These are phyloP conservation scores for Volucella bombylans DNA, from an alignment of 2,888 invertebrate genomes.

Conservation along the genomic window DNA sequence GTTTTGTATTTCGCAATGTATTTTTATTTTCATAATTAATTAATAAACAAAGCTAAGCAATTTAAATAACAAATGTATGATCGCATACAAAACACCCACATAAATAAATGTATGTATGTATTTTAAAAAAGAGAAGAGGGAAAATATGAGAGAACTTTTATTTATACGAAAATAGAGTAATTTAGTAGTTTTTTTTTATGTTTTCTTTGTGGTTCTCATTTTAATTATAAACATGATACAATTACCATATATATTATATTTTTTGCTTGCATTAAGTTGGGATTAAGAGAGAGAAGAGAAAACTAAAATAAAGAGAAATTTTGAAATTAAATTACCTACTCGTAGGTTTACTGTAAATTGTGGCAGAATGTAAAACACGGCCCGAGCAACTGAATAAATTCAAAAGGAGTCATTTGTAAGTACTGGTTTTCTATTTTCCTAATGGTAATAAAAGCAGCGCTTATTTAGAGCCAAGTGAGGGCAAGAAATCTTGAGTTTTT, in stretches of 20 bases:
- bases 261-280: conserved; percentile 48
- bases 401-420: conserved; percentile 25
- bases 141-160: conserved; percentile 35
- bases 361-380: conserved; percentile 42
- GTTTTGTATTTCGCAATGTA: conserved; percentile 11
- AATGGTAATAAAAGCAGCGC: too few relatives aligned
- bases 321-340: conserved; percentile 49
- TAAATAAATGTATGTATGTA: conserved; percentile 43
- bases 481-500: too few relatives aligned
- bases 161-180: conserved; percentile 66
- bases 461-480: too few relatives aligned
- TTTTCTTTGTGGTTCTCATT: conserved; percentile 19
- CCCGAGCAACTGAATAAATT: conserved; percentile 51
- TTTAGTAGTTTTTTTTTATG: conserved; percentile 47
- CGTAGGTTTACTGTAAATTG: conserved; percentile 66
- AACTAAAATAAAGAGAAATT: conserved; percentile 55
- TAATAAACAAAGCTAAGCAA: conserved; percentile 60
- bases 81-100: conserved; percentile 5
- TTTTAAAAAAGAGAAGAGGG: conserved; percentile 12
- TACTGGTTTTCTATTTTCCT: too few relatives aligned
- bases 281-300: conserved; percentile 44
- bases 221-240: conserved; percentile 23
- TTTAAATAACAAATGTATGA: conserved; percentile 50
- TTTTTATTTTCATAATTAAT: conserved; percentile 43
- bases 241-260: conserved; percentile 34